Evolutionary conservation across 1,140 invertebrate genomes (phyloP).

Genomic region (Habropoda laboriosa): DNA sequence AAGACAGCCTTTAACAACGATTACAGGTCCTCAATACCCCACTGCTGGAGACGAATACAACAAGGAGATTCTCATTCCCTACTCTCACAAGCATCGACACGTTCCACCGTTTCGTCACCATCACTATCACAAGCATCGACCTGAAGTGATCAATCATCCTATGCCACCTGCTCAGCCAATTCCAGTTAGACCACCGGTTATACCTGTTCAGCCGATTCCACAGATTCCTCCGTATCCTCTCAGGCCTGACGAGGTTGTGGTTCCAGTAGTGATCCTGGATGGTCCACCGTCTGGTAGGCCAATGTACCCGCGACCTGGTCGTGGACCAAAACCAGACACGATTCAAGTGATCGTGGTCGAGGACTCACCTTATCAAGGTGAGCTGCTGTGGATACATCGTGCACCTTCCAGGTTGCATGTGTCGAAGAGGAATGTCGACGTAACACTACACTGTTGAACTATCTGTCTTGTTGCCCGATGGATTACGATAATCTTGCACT

Average conservation of each 20-base stretch:
- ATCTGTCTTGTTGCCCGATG: background rate
- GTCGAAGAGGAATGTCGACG: background rate
- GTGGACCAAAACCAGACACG: constrained; percentile 27
- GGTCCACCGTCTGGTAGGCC: constrained; percentile 6
- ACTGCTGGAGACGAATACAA: background rate
- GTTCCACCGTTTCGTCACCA: background rate
- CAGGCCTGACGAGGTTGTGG: background rate
- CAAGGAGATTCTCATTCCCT: background rate
- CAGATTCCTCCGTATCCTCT: background rate
- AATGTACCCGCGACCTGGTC: background rate
- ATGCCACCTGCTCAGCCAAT: background rate
- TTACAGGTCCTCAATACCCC: background rate
- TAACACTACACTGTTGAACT: background rate
- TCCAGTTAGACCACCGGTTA: too few relatives aligned
- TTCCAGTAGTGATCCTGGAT: constrained; percentile 60
- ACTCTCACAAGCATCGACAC: background rate
- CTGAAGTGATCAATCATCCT: background rate
- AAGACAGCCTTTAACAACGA: background rate
- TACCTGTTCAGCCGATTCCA: background rate
- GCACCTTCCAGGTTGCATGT: too few relatives aligned
- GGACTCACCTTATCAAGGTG: constrained; percentile 58
- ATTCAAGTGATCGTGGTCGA: constrained; percentile 67
- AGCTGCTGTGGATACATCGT: too few relatives aligned
- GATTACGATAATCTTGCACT: background rate
- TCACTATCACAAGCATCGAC: background rate